Percentiles rank a stretch among this genome's conserved stretches.
These are phyloP conservation scores for Nothocercus julius DNA, from an alignment of 2,113 vertebrate species.

Conservation along the genomic window DNA sequence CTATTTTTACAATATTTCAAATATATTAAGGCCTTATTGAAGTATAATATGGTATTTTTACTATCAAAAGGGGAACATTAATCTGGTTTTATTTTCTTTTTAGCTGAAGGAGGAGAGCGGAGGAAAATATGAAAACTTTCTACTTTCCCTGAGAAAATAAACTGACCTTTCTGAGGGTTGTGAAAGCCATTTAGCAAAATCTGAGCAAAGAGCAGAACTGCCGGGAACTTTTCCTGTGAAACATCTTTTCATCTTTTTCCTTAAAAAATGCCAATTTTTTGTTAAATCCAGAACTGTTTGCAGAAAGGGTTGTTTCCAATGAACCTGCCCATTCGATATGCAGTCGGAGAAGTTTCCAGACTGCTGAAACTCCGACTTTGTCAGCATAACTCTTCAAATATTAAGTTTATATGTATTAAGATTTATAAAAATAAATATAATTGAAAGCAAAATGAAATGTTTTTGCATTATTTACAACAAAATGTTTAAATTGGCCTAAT, in stretches of 20 bases:
- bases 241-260: conserved; percentile 47
- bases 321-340: background rate
- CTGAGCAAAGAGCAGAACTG: background rate
- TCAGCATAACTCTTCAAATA: background rate
- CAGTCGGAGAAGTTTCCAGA: background rate
- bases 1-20: background rate
- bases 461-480: background rate
- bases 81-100: background rate
- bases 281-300: background rate
- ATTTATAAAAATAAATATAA: background rate
- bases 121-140: background rate
- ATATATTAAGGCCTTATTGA: background rate
- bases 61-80: background rate
- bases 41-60: background rate
- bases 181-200: conserved; percentile 34
- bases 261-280: conserved; percentile 33
- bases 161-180: conserved; percentile 22
- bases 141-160: conserved; percentile 5
- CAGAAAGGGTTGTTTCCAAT: background rate
- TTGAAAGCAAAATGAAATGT: background rate
- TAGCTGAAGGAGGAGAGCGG: background rate
- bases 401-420: background rate
- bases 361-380: background rate
- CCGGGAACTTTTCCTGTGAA: background rate
- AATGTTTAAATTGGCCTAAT: background rate